phyloP scores from a whole-genome alignment of 2,113 vertebrate genomes.

The Rostratula benghalensis region DNA sequence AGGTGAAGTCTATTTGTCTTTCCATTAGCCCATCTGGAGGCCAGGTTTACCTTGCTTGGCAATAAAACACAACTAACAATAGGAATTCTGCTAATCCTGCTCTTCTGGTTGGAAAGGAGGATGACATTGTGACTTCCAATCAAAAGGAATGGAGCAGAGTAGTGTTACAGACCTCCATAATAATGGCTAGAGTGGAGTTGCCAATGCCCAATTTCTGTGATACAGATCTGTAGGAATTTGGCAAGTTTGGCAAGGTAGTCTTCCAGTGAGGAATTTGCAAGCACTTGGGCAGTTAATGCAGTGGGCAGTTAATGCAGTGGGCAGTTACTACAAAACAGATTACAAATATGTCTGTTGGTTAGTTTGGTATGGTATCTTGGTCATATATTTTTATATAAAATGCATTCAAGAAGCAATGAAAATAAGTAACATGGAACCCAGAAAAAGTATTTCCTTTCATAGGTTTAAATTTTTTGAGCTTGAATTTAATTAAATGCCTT shows the following conservation, averaged over 20 bases:
- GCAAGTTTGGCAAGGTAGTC: background rate
- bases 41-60: background rate
- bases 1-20: background rate
- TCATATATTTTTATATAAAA: background rate
- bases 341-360: background rate
- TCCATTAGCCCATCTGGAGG: background rate
- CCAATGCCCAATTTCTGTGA: background rate
- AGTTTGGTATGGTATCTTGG: background rate
- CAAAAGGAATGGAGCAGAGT: background rate
- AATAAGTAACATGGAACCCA: background rate
- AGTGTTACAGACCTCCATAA: background rate
- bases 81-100: background rate
- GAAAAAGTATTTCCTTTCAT: background rate
- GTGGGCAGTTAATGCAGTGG: background rate
- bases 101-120: background rate
- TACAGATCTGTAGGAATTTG: background rate
- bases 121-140: rapidly evolving
- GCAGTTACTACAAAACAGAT: background rate
- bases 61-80: background rate
- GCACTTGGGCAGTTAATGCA: background rate
- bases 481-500: conserved; percentile 40
- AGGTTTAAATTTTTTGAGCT: background rate
- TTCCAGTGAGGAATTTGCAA: background rate
- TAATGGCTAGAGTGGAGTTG: background rate
- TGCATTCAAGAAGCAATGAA: background rate